These are phyloP conservation scores for Phylloscopus trochiloides DNA, from an alignment of 2,113 vertebrate species.

Conservation along the genomic window DNA sequence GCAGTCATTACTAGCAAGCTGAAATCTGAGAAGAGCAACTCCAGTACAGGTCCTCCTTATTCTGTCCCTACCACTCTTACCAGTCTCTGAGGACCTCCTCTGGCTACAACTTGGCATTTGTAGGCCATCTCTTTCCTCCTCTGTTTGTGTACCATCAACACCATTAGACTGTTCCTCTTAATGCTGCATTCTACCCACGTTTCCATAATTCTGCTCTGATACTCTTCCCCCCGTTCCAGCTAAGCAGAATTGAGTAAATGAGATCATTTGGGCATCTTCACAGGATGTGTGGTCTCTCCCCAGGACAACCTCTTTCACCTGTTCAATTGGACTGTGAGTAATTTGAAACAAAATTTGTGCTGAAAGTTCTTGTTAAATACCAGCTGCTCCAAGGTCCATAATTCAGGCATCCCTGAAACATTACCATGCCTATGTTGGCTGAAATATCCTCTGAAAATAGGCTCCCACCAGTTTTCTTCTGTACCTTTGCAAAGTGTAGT, in stretches of 20 bases:
- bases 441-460: neutral
- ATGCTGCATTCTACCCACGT: neutral
- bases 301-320: neutral
- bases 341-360: neutral
- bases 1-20: neutral
- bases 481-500: fast-evolving
- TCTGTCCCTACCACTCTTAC: neutral
- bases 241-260: neutral
- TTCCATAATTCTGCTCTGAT: neutral
- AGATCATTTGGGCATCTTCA: neutral
- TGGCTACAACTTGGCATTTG: neutral
- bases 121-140: neutral
- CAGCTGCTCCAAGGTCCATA: neutral
- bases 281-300: fast-evolving
- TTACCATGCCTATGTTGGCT: neutral
- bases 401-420: neutral
- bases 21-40: neutral
- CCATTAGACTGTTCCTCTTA: neutral
- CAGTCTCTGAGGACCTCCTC: constrained; percentile 14
- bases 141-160: neutral
- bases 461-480: neutral
- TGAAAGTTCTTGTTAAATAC: neutral
- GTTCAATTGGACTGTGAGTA: neutral
- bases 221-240: neutral
- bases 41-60: neutral